Evolutionary conservation across 2,113 vertebrate genomes (phyloP).

Genomic region (Actenoides lindsayi): DNA sequence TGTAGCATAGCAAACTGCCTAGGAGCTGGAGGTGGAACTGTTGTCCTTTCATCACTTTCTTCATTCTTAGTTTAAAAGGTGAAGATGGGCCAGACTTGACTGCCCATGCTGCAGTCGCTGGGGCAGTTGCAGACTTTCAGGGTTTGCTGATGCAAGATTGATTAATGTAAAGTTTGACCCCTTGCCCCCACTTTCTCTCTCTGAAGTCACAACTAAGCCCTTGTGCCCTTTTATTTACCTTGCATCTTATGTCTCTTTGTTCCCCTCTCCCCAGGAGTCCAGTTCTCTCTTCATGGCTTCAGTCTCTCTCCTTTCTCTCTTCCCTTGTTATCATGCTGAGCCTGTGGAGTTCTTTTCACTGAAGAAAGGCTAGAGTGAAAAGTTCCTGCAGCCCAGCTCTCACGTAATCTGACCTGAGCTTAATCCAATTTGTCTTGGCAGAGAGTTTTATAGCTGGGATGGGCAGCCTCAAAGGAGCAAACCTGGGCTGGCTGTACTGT

Average conservation of each 20-base stretch:
- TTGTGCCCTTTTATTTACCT: constrained; percentile 32
- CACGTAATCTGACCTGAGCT: neutral
- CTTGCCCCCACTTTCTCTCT: neutral
- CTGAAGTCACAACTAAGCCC: neutral
- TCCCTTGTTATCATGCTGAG: neutral
- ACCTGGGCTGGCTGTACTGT: neutral
- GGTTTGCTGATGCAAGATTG: neutral
- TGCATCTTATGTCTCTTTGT: constrained; percentile 14
- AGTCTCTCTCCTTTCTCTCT: neutral
- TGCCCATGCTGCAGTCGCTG: neutral
- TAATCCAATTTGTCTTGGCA: constrained; percentile 32
- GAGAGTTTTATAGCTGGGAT: neutral
- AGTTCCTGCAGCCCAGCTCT: neutral
- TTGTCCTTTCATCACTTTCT: neutral
- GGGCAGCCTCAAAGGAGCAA: neutral
- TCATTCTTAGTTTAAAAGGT: neutral
- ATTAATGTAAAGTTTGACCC: constrained; percentile 5
- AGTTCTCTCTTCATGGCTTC: neutral
- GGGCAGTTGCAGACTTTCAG: neutral
- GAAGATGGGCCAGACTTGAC: neutral
- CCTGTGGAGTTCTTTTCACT: neutral
- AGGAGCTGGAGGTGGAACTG: neutral
- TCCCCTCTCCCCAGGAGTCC: neutral
- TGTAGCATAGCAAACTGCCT: neutral
- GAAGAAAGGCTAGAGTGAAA: neutral